These are phyloP conservation scores for Bubo bubo DNA, from an alignment of 2,113 vertebrate genomes.

Conservation along the genomic window DNA sequence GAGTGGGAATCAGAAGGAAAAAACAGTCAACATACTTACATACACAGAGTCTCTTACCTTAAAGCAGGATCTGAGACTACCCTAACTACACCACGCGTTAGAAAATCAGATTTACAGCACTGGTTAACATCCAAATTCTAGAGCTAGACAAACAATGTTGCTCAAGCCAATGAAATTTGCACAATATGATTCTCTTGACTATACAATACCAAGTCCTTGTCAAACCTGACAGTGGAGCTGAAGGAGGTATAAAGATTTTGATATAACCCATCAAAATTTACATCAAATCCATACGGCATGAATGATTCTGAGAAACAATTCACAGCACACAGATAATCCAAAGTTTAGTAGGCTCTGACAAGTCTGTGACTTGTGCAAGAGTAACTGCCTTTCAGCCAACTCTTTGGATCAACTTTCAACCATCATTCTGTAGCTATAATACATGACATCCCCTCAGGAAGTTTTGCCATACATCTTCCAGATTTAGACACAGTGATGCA, in stretches of 20 bases:
- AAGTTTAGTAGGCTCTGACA: neutral
- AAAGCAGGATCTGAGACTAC: neutral
- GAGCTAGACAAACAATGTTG: neutral
- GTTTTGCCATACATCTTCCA: neutral
- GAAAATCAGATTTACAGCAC: neutral
- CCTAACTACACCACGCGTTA: neutral
- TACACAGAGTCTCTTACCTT: neutral
- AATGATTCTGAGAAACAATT: neutral
- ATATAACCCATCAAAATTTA: neutral
- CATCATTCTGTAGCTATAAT: neutral
- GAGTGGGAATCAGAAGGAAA: neutral
- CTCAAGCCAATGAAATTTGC: neutral
- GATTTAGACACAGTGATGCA: conserved; percentile 8
- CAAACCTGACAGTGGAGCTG: neutral
- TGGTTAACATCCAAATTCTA: rapidly evolving
- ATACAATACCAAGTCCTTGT: neutral
- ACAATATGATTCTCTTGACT: neutral
- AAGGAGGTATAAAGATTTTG: neutral
- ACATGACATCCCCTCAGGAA: neutral
- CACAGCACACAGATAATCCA: neutral
- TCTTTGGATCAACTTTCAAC: neutral
- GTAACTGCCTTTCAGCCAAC: neutral
- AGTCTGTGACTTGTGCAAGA: neutral
- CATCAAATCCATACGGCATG: neutral
- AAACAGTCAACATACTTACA: neutral